Percentiles rank a stretch among this genome's conserved stretches.
These are phyloP conservation scores for Coregonus clupeaformis DNA, from an alignment of 2,113 vertebrate genomes.

Conservation along the genomic window DNA sequence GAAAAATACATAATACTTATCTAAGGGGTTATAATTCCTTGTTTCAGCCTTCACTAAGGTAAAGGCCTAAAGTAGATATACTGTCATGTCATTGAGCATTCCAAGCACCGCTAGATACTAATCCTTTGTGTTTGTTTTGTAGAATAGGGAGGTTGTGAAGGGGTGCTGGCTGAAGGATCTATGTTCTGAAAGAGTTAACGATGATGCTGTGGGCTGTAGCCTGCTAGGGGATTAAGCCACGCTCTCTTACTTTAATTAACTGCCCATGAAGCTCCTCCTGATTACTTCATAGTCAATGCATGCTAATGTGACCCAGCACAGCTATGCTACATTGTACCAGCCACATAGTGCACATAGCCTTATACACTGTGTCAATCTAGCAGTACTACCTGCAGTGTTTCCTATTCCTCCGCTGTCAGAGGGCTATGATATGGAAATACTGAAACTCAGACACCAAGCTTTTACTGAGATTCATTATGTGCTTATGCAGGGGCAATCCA, in stretches of 20 bases:
- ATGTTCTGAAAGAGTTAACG: slow-evolving; percentile 2
- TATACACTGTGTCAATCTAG: slow-evolving; percentile 25
- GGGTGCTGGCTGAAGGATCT: neutral
- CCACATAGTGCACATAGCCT: neutral
- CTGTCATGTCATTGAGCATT: too few species aligned
- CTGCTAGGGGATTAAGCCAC: neutral
- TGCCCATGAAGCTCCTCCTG: slow-evolving; percentile 38
- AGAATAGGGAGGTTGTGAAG: too few species aligned
- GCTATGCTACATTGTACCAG: slow-evolving; percentile 2
- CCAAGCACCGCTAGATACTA: too few species aligned
- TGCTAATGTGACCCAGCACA: neutral
- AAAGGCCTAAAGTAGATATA: too few species aligned
- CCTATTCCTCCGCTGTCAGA: slow-evolving; percentile 6
- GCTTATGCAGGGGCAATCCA: slow-evolving; percentile 23
- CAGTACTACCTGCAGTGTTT: neutral
- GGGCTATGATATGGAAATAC: neutral
- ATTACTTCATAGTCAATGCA: slow-evolving; percentile 29
- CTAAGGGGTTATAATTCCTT: too few species aligned
- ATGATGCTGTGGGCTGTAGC: neutral
- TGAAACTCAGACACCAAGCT: neutral
- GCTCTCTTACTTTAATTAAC: slow-evolving; percentile 42
- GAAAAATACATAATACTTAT: too few species aligned
- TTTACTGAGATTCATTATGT: slow-evolving; percentile 25
- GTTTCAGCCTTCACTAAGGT: too few species aligned
- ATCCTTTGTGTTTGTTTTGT: too few species aligned